Evolutionary conservation across 2,888 invertebrate species (phyloP), one percentile per base, ranked within the genome.

Genomic region (Diabrotica balteata): DNA sequence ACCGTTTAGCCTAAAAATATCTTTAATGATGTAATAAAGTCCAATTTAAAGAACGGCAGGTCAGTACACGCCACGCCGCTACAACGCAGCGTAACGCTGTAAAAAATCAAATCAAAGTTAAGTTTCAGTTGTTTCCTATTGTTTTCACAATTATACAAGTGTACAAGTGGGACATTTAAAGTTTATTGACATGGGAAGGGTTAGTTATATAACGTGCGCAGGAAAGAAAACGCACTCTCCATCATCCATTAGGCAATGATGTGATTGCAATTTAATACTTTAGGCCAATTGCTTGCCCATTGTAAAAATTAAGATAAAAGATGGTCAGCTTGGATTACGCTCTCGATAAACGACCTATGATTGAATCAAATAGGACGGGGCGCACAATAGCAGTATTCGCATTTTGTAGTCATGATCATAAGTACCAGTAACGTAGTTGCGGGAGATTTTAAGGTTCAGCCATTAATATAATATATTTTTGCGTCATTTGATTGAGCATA

Each of bases 241-340:
- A 45, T 32, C 32, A 32, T 64, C 64, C 58, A 59, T 64, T 64
- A 63, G 46, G 63, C 59, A 63, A 63, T 67, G 59, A 59, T 67
- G 55, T 54, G 45, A 63, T 59, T 57, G 67, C 63, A 67, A 67
- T 67, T 67, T 59, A 63, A 67, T 67, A 67, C 63, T 67, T 67
- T 67, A 67, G 63, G 59, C 67, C 63, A 67, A 67, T 67, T 67
- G 63, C 63, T 50, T 53, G 59, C 46, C 66, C 59, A 62, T 66
- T 68, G 61, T 64, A 58, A 54, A 66, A 60, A 67, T 69, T 69
- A 67, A 59, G 52, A 61, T 63, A 64, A 53, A 66, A 62, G 69
- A 65, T 68, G 68, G 68, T 66, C 69, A 72, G 52, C 68, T 71
- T 62, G 63, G 55, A 64, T 66, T 68, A 66, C 65, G 52, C 53